These are phyloP conservation scores for Pseudomyrmex sp. DNA, from an alignment of 1,140 invertebrate species.

Conservation along the genomic window DNA sequence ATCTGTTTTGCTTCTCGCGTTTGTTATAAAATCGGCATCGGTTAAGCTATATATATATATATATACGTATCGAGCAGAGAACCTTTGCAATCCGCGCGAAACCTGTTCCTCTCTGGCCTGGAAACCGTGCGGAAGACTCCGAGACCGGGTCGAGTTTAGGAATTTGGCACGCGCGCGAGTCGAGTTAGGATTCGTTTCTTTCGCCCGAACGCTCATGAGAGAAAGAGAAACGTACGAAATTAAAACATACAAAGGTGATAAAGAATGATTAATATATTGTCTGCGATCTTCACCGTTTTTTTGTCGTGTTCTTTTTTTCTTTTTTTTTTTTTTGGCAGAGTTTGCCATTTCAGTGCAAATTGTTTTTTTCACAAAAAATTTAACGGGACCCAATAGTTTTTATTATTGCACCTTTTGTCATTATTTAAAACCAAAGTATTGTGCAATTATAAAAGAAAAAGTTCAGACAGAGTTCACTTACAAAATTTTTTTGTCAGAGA, in stretches of 20 bases:
- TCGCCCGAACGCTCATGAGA: not conserved
- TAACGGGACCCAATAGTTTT: no score
- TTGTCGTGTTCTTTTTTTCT: no score
- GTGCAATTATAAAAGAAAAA: no score
- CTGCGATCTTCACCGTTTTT: no score
- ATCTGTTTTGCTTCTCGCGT: not conserved
- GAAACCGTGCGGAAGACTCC: constrained; percentile 56
- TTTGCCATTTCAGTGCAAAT: no score
- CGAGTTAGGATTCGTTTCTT: not conserved
- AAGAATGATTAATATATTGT: no score
- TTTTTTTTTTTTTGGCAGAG: no score
- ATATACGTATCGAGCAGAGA: constrained; percentile 7
- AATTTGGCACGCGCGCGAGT: constrained; percentile 66
- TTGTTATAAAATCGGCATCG: constrained; percentile 25
- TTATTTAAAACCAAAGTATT: no score
- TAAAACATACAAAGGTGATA: no score
- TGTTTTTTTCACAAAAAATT: no score
- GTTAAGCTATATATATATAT: not conserved
- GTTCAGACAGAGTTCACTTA: no score
- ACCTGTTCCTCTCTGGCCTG: constrained; percentile 71
- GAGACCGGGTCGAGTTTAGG: constrained; percentile 53
- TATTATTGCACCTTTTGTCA: no score
- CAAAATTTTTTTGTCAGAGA: not conserved
- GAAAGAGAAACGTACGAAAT: not conserved
- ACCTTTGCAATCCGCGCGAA: constrained; percentile 49